Evolutionary conservation across 2,888 invertebrate genomes (phyloP).

Genomic region (Pycnomerus fuliginosus): DNA sequence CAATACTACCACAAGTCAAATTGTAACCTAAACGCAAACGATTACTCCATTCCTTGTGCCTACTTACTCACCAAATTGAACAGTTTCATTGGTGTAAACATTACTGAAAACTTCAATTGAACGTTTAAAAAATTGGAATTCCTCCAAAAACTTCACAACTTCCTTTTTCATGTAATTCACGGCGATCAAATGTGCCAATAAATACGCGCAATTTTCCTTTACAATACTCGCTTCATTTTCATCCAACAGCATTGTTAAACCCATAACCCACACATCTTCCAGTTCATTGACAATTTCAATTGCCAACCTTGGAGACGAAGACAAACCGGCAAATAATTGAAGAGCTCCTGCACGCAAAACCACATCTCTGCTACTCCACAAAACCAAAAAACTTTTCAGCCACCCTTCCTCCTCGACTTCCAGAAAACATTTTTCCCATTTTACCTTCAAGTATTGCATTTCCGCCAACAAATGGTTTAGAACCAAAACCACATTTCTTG

Average conservation of each 20-base stretch:
- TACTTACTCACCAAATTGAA: no score
- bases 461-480: slow-evolving; percentile 57
- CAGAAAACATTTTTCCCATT: slow-evolving; percentile 49
- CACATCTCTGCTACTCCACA: slow-evolving; percentile 57
- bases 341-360: slow-evolving; percentile 56
- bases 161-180: no score
- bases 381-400: slow-evolving; percentile 50
- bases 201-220: slow-evolving; percentile 57
- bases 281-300: slow-evolving; percentile 45
- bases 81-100: slow-evolving; percentile 33
- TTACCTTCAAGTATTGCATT: slow-evolving; percentile 52
- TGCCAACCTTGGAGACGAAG: slow-evolving; percentile 42
- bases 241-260: slow-evolving; percentile 49
- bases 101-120: slow-evolving; percentile 36
- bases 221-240: slow-evolving; percentile 58
- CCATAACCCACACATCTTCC: slow-evolving; percentile 46
- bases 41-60: no score
- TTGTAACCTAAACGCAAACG: no score
- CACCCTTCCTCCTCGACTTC: slow-evolving; percentile 34
- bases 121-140: slow-evolving; percentile 43
- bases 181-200: slow-evolving; percentile 55
- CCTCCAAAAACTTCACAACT: slow-evolving; percentile 38
- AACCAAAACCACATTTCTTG: slow-evolving; percentile 56
- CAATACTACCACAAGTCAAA: no score
- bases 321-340: slow-evolving; percentile 55